phyloP scores from a whole-genome alignment of 37 sponge, comb jelly and placozoan genomes.

The Amphimedon queenslandica region DNA sequence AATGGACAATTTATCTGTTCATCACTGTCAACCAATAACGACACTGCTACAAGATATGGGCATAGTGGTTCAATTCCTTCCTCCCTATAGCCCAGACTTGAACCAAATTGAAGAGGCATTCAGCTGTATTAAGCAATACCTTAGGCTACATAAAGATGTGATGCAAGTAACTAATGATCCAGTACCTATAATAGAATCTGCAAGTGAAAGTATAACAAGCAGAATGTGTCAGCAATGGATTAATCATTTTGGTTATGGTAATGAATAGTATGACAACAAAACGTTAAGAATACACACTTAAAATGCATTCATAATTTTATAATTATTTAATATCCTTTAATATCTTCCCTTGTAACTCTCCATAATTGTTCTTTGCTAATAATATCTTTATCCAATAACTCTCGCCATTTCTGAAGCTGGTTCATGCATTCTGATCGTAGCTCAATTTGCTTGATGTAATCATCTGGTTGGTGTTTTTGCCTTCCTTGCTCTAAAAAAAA shows the following conservation, averaged over 20 bases:
- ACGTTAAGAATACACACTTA: neutral
- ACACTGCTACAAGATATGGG: conserved; percentile 17
- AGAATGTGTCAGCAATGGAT: conserved; percentile 9
- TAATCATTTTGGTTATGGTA: conserved; percentile 4
- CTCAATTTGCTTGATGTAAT: neutral
- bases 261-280: neutral
- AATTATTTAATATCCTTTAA: neutral
- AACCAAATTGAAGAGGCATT: conserved; percentile 28
- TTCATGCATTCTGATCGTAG: neutral
- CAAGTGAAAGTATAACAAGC: conserved; percentile 1
- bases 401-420: conserved; percentile 9
- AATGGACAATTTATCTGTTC: conserved; percentile 35
- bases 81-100: conserved; percentile 27
- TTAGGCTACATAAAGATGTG: conserved; percentile 26
- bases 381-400: conserved; percentile 13
- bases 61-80: conserved; percentile 9
- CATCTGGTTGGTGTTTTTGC: neutral
- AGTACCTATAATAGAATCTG: neutral
- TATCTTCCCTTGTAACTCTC: conserved; percentile 15
- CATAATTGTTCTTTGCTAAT: conserved; percentile 9
- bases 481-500: conserved; percentile 19
- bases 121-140: conserved; percentile 26
- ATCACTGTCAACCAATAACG: conserved; percentile 1
- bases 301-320: neutral
- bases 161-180: conserved; percentile 3